Base-by-base conservation (phyloP, 2,888 invertebrate species). In the Epinotia brunnichana region DNA sequence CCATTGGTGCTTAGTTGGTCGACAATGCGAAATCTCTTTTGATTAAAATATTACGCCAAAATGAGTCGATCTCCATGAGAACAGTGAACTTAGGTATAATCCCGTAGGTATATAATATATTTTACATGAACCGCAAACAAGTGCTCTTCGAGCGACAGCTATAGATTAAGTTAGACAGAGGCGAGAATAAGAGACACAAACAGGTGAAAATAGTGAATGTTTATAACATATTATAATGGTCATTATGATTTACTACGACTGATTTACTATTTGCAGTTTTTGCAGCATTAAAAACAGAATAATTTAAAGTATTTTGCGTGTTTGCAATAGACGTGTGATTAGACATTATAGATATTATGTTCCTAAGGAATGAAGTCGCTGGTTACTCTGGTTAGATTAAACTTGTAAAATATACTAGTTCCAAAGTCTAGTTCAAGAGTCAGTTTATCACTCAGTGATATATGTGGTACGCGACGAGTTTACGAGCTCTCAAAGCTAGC, bases 31-130 rank as follows among this genome's bases (percentile, higher is more conserved):
- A n/a, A 35, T 19, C 9, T 57, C 63, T 59, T 70, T 70, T 64
- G 51, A 64, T 70, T 70, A 70, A 70, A 70, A 70, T 70, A 70
- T 64, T 51, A 51, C 59, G 62, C 56, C 24, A 24, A 61, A 59
- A 70, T 24, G 13, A 60, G 13, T n/a, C 57, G 29, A 17, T 17
- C 66, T 56, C 24, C 17, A 35, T 21, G 9, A 61, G 61, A 61
- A 61, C 10, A 21, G 62, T 53, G 39, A 39, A 19, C 35, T 41
- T 21, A 41, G 21, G 19, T 64, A 63, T 53, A 53, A 48, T 60
- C 35, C 51, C 10, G 11, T 35, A n/a, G n/a, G n/a, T n/a, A 48
- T 57, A 57, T 29, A 57, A 39, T 61, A 56, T 67, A 53, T 13
- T 51, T 68, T 69, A 53, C 41, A 53, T 39, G 69, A 39, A 61